Conservation (phyloP, 1,140 invertebrate species). For the Pemphigus obesinymphae region DNA sequence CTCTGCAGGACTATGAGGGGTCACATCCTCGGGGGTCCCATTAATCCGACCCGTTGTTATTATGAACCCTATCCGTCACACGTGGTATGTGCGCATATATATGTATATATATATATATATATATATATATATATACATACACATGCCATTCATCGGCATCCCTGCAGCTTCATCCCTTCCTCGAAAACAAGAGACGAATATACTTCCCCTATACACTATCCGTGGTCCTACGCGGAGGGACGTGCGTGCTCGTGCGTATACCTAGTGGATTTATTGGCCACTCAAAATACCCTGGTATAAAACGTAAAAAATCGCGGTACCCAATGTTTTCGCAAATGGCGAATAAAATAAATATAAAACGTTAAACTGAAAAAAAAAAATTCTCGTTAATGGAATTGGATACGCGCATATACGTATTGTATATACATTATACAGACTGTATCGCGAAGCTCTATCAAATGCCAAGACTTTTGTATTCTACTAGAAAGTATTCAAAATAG, state of each 20-base stretch:
- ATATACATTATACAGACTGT: too few species aligned
- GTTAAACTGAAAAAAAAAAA: background rate
- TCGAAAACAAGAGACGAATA: too few species aligned
- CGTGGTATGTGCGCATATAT: background rate
- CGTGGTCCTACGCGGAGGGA: too few species aligned
- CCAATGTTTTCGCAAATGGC: background rate
- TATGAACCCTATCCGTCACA: constrained; percentile 6
- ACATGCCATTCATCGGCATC: background rate
- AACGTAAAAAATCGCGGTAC: background rate
- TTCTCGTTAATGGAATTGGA: background rate
- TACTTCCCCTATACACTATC: too few species aligned
- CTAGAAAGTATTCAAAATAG: too few species aligned
- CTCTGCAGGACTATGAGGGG: background rate
- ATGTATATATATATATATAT: too few species aligned
- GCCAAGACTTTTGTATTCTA: too few species aligned
- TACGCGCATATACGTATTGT: too few species aligned
- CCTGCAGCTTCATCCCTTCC: background rate
- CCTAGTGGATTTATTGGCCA: background rate
- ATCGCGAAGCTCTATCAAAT: too few species aligned
- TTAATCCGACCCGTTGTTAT: constrained; percentile 15
- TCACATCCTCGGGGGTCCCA: background rate
- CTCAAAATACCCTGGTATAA: background rate
- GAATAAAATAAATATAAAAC: background rate
- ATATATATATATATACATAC: background rate
- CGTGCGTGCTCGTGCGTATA: background rate